These are phyloP conservation scores for Eumerus sabulonum DNA, from an alignment of 2,888 invertebrate genomes.

Conservation along the genomic window DNA sequence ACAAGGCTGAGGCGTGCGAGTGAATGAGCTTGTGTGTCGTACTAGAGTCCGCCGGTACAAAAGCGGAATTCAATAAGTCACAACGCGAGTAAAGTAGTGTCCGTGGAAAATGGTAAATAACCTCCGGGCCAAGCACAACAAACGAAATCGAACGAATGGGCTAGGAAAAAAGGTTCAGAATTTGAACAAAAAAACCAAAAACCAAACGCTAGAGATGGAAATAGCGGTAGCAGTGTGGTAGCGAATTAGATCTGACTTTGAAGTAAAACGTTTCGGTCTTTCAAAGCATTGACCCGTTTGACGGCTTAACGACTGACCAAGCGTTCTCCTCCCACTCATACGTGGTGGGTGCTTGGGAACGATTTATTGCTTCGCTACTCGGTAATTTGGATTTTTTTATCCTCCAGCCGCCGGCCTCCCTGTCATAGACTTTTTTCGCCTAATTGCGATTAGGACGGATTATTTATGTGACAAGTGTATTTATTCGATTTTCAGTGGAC, in stretches of 20 bases:
- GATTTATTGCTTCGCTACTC: conserved; percentile 33
- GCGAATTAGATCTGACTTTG: conserved; percentile 37
- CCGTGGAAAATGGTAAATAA: conserved; percentile 54
- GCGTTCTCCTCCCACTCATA: conserved; percentile 12
- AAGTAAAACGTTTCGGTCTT: conserved; percentile 46
- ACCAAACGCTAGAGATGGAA: background rate
- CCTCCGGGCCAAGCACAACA: conserved; percentile 15
- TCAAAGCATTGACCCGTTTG: conserved; percentile 42
- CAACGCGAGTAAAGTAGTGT: conserved; percentile 21
- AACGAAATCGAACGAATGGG: background rate
- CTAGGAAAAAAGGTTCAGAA: background rate
- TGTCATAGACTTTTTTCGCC: background rate
- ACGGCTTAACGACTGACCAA: background rate
- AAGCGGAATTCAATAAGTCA: conserved; percentile 44
- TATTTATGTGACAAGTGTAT: conserved; percentile 46
- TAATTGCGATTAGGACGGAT: conserved; percentile 47
- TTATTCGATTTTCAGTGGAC: background rate
- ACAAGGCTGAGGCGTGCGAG: conserved; percentile 35
- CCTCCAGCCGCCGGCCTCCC: too few species aligned
- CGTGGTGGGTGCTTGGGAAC: conserved; percentile 7
- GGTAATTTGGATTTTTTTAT: conserved; percentile 28
- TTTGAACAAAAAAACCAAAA: background rate
- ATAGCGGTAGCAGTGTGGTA: background rate
- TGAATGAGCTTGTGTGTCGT: conserved; percentile 8
- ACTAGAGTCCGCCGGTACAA: conserved; percentile 20